Conservation (phyloP, 2,888 invertebrate species). For the Lithosia quadra region DNA sequence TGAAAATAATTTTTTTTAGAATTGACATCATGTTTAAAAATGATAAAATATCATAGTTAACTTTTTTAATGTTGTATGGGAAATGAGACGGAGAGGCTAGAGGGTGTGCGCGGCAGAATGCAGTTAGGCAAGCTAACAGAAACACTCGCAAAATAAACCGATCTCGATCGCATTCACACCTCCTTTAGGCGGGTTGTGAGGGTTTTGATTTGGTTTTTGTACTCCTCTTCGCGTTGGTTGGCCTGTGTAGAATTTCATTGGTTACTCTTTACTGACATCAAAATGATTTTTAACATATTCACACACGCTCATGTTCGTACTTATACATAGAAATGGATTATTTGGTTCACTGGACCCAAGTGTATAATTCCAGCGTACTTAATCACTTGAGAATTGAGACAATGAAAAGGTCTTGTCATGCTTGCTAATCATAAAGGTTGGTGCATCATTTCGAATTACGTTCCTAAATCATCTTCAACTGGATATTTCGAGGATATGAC, state of each 20-base stretch:
- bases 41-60: not conserved
- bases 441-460: slow-evolving; percentile 72
- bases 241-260: slow-evolving; percentile 89
- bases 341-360: slow-evolving; percentile 4
- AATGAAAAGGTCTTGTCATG: slow-evolving; percentile 32
- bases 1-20: too few relatives aligned
- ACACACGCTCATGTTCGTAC: slow-evolving; percentile 24
- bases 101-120: slow-evolving; percentile 73
- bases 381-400: slow-evolving; percentile 25
- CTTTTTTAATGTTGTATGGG: slow-evolving; percentile 40
- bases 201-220: slow-evolving; percentile 99
- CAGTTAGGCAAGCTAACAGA: slow-evolving; percentile 81
- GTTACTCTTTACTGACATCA: slow-evolving; percentile 54
- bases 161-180: slow-evolving; percentile 89
- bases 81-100: slow-evolving; percentile 63
- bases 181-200: slow-evolving; percentile 99
- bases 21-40: not conserved
- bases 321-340: slow-evolving; percentile 46
- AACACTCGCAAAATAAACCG: slow-evolving; percentile 73
- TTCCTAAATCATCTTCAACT: slow-evolving; percentile 11
- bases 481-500: slow-evolving; percentile 4
- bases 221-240: slow-evolving; percentile 99
- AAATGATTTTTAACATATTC: slow-evolving; percentile 13
- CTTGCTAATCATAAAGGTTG: slow-evolving; percentile 64
- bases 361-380: slow-evolving; percentile 9